Base-by-base conservation (phyloP, 2,113 vertebrate genomes). In the Solenodon paradoxus region DNA sequence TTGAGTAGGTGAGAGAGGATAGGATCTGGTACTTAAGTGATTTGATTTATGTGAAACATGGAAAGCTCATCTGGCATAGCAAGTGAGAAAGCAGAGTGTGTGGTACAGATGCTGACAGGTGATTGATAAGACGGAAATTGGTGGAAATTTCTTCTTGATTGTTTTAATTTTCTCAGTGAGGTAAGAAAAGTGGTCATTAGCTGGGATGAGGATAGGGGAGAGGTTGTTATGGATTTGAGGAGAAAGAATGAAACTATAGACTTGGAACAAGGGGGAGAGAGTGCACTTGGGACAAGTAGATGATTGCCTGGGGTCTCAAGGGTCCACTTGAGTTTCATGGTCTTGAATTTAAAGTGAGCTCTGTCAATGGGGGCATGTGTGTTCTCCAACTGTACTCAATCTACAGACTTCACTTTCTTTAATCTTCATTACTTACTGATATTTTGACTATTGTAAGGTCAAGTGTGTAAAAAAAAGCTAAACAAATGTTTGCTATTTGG, bases 291-390 rank as follows among this genome's bases (percentile, higher is more conserved):
- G 66, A 26, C 38, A 0, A 7, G 16, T 4, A 15, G 64, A 24
- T 40, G 59, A n/a, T 19, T 42, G 59, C n/a, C 35, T 20, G 57
- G 20, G 28, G 9, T n/a, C 20, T 49, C 20, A 0, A 40, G 49
- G 26, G 19, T 7, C 11, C 47, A 19, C 17, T 1, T 16, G 22
- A 13, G 38, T 28, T 55, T 45, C 35, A 16, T 10, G 61, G 38
- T 20, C 74, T 8, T 19, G 61, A 57, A 17, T n/a, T 38, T 47
- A 57, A 9, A 49, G 47, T 11, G 19, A 57, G 49, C 17, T 22
- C 38, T 3, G 0, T 2, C 1, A 3, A 0, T 1, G 7, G 8
- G 26, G 5, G 0, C 22, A 15, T 26, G 38, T 22, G 32, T 30
- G 16, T 19, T 30, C 28, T 59, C 30, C 49, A 40, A 42, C n/a